Conservation (phyloP, 2,113 vertebrate genomes). For the Podilymbus podiceps region DNA sequence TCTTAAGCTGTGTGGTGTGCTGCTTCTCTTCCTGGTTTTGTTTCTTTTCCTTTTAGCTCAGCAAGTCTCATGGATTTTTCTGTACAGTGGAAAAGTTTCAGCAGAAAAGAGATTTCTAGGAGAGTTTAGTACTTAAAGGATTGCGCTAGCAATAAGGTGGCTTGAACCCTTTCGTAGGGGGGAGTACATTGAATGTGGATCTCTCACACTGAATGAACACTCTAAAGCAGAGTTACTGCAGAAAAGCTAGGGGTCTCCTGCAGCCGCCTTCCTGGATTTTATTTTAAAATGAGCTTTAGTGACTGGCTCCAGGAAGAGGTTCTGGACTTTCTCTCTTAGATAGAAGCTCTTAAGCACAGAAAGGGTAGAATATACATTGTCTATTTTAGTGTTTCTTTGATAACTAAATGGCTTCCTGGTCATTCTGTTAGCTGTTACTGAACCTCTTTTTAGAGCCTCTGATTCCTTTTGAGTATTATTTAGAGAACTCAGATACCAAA, state of each 20-base stretch:
- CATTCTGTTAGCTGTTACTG: background rate
- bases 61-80: background rate
- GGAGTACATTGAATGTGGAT: fast-evolving
- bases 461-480: background rate
- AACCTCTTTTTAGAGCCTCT: background rate
- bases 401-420: background rate
- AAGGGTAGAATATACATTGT: background rate
- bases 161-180: background rate
- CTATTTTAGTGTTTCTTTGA: background rate
- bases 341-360: background rate
- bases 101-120: background rate
- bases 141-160: background rate
- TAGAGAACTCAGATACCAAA: background rate
- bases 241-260: background rate
- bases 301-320: background rate
- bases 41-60: background rate
- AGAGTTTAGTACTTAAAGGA: background rate
- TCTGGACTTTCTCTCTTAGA: background rate
- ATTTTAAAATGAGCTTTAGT: background rate
- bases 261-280: background rate
- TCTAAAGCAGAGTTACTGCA: background rate
- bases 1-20: background rate
- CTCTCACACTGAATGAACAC: background rate
- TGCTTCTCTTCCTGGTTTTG: background rate
- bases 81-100: background rate